Conservation (phyloP, 2,888 invertebrate genomes). For the Coleophora flavipennella region DNA sequence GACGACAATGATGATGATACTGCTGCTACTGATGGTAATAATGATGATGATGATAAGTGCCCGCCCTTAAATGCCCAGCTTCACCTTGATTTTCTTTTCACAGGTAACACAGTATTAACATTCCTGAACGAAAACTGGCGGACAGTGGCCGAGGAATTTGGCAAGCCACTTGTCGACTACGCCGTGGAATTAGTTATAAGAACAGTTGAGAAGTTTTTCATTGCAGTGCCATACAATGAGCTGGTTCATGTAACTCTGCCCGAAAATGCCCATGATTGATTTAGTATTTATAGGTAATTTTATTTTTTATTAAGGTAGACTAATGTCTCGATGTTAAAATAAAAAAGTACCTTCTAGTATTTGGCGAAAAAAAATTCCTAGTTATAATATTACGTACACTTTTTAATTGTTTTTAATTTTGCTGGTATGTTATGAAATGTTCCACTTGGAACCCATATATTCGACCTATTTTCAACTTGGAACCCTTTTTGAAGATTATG, state of each 20-base stretch:
- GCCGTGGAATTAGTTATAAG: slow-evolving; percentile 49
- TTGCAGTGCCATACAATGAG: slow-evolving; percentile 51
- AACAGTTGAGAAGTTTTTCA: slow-evolving; percentile 54
- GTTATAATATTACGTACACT: too few relatives aligned
- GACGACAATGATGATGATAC: too few relatives aligned
- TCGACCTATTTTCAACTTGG: too few relatives aligned
- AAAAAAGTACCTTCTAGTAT: slow-evolving; percentile 3
- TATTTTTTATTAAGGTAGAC: slow-evolving; percentile 4
- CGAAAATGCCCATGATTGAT: slow-evolving; percentile 7
- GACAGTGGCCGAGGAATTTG: slow-evolving; percentile 54
- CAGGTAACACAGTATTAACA: slow-evolving; percentile 47
- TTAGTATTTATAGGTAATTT: slow-evolving; percentile 4
- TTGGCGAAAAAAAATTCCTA: too few relatives aligned
- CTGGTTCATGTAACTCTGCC: slow-evolving; percentile 51
- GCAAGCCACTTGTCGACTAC: slow-evolving; percentile 59
- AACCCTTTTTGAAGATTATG: too few relatives aligned
- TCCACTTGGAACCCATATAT: too few relatives aligned
- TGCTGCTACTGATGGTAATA: too few relatives aligned
- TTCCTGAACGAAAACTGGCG: slow-evolving; percentile 61
- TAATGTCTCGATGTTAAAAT: slow-evolving; percentile 15
- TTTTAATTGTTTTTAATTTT: too few relatives aligned
- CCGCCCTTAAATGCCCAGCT: too few relatives aligned
- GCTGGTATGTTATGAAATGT: too few relatives aligned
- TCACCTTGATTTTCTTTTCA: slow-evolving; percentile 21
- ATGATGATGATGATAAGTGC: too few relatives aligned